Evolutionary conservation across 2,113 vertebrate species (phyloP).

Genomic region (Sylvietta virens): DNA sequence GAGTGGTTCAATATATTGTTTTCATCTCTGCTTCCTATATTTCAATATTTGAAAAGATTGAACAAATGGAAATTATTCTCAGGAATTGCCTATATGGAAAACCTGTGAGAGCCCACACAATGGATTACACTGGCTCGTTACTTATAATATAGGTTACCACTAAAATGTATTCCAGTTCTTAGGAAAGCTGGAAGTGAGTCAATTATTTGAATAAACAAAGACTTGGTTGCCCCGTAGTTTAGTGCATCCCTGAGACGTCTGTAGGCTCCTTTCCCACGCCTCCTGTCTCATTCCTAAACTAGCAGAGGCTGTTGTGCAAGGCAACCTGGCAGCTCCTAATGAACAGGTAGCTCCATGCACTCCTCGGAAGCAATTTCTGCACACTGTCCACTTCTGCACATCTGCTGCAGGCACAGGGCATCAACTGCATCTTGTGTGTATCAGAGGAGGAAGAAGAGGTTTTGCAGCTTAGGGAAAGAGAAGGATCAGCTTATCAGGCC

Average conservation of each 20-base stretch:
- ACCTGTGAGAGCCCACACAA: not conserved
- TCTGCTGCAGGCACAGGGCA: not conserved
- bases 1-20: not conserved
- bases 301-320: conserved; percentile 49
- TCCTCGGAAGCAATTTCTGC: not conserved
- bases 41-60: not conserved
- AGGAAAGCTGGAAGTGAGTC: conserved; percentile 48
- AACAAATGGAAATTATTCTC: not conserved
- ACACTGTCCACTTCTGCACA: not conserved
- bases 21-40: not conserved
- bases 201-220: conserved; percentile 55
- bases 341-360: not conserved
- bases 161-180: not conserved
- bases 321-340: conserved; percentile 1
- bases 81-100: not conserved
- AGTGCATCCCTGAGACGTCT: not conserved
- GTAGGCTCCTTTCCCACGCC: conserved; percentile 50
- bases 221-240: not conserved
- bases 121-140: not conserved
- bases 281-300: conserved; percentile 44
- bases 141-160: not conserved
- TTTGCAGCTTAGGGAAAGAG: not conserved
- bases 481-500: not conserved
- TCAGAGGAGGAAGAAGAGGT: not conserved
- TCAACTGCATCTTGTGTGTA: not conserved